Evolutionary conservation across 2,797 vertebrate species (phyloP).

Genomic region (Neoniphon sammara): DNA sequence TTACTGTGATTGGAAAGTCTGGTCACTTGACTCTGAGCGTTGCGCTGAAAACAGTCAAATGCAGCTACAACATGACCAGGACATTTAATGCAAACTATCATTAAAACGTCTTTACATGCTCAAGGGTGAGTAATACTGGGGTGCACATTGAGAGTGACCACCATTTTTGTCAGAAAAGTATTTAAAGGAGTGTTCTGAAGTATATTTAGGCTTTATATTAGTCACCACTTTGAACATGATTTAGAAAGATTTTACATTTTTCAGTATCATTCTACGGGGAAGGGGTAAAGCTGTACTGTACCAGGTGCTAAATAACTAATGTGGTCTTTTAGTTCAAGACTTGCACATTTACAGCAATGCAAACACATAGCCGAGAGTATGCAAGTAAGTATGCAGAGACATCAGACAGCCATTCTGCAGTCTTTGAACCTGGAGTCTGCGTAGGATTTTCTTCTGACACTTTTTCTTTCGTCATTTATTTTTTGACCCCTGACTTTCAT

Average conservation of each 20-base stretch:
- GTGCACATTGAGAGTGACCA: slow-evolving; percentile 35
- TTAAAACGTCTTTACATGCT: slow-evolving; percentile 33
- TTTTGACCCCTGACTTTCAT: slow-evolving; percentile 3
- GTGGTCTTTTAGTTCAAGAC: slow-evolving; percentile 57
- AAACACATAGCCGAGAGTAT: slow-evolving; percentile 65
- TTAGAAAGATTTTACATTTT: slow-evolving; percentile 36
- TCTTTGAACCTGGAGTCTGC: slow-evolving; percentile 26
- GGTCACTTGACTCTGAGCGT: slow-evolving; percentile 50
- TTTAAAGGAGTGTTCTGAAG: slow-evolving; percentile 49
- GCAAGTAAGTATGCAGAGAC: slow-evolving; percentile 63
- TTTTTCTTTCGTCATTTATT: background rate
- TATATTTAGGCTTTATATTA: slow-evolving; percentile 35
- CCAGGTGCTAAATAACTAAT: slow-evolving; percentile 74
- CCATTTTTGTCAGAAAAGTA: slow-evolving; percentile 40
- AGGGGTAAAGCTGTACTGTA: slow-evolving; percentile 59
- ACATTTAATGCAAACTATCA: slow-evolving; percentile 38
- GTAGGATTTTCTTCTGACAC: slow-evolving; percentile 12
- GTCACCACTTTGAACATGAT: slow-evolving; percentile 42
- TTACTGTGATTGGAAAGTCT: slow-evolving; percentile 65
- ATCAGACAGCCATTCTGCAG: slow-evolving; percentile 56
- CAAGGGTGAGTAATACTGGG: slow-evolving; percentile 45
- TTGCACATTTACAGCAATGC: slow-evolving; percentile 77
- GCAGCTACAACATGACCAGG: slow-evolving; percentile 59
- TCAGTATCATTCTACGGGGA: slow-evolving; percentile 66
- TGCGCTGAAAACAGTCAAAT: slow-evolving; percentile 46